Percentiles rank a stretch among this genome's conserved stretches.
Conservation (phyloP, 2,113 vertebrate species). For the Meleagris gallopavo region DNA sequence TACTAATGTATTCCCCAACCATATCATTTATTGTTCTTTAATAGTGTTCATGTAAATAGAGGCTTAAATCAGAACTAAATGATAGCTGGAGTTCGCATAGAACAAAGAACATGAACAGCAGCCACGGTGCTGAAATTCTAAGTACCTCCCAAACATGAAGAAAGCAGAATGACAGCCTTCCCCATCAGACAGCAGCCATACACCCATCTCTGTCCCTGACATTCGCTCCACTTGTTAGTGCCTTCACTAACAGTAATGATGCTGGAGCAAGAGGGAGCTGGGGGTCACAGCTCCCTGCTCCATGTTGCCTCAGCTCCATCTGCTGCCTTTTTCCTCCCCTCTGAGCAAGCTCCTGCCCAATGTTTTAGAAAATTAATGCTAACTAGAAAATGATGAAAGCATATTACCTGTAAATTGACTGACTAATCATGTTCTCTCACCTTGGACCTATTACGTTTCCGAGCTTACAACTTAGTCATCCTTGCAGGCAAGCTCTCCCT, state of each 20-base stretch:
- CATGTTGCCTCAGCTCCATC: too few species aligned
- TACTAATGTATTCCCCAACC: background rate
- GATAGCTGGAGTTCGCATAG: background rate
- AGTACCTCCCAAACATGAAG: background rate
- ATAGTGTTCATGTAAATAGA: background rate
- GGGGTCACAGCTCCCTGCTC: background rate
- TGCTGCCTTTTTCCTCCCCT: accelerated
- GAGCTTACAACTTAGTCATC: constrained; percentile 21
- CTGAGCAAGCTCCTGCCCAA: background rate
- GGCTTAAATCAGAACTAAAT: background rate
- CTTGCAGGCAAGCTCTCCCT: constrained; percentile 14
- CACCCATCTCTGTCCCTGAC: background rate
- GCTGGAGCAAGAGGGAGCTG: background rate
- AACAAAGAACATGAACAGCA: background rate
- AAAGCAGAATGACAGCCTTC: background rate
- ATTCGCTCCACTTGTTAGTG: background rate
- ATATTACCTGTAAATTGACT: constrained; percentile 56
- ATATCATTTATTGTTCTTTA: background rate
- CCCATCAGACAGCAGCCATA: background rate
- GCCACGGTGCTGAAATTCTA: background rate
- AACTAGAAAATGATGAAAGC: constrained; percentile 54
- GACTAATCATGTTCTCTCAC: constrained; percentile 48
- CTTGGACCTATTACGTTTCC: background rate
- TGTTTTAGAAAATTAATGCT: constrained; percentile 9
- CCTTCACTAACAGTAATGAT: background rate